Percentiles rank a stretch among this genome's conserved stretches.
Evolutionary conservation across 2,888 invertebrate genomes (phyloP).

Genomic region (Oligia fasciuncula): DNA sequence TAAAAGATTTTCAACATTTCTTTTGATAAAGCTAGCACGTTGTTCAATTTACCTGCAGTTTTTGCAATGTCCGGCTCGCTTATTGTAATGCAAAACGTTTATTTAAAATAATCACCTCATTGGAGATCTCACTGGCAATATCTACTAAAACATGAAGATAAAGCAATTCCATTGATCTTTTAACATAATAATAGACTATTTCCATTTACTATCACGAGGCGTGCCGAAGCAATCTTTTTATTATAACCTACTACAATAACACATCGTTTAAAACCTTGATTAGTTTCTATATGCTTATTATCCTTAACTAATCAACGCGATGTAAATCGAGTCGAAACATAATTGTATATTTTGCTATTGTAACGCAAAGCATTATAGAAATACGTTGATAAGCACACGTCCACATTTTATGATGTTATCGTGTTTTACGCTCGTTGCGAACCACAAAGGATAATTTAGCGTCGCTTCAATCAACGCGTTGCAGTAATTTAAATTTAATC

Average conservation of each 20-base stretch:
- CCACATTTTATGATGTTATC: constrained; percentile 19
- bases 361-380: constrained; percentile 2
- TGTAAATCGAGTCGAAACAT: constrained; percentile 8
- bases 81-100: background rate
- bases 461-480: constrained; percentile 19
- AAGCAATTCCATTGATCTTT: background rate
- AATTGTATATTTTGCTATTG: constrained; percentile 23
- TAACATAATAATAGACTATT: background rate
- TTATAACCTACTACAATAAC: background rate
- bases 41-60: background rate
- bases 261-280: background rate
- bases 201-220: constrained; percentile 4
- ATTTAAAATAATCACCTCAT: background rate
- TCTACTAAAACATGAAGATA: background rate
- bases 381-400: constrained; percentile 13
- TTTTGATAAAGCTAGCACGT: constrained; percentile 1
- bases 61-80: constrained; percentile 1
- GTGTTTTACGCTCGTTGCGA: constrained; percentile 25
- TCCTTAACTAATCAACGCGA: constrained; percentile 16
- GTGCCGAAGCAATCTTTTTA: constrained; percentile 8
- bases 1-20: background rate
- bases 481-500: constrained; percentile 11
- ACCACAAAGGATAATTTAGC: constrained; percentile 25
- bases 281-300: constrained; percentile 1
- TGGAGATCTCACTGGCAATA: background rate